A percentile compares a stretch with the other conserved stretches of the same genome.
These are phyloP conservation scores for Synanceia verrucosa DNA, from an alignment of 2,797 vertebrate species.

Conservation along the genomic window DNA sequence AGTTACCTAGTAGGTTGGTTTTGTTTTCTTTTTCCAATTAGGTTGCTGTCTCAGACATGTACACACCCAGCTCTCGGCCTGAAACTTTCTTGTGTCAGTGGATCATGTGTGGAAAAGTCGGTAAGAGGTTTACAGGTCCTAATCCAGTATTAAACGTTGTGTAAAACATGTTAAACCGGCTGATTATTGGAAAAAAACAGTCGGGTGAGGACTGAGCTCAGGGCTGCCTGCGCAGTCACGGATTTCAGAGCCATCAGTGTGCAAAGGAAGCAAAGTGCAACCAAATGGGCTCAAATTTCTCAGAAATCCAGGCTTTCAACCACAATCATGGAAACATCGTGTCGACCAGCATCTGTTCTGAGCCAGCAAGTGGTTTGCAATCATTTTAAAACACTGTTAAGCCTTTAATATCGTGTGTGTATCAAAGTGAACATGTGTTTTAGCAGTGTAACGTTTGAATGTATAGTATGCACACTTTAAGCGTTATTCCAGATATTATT, in stretches of 20 bases:
- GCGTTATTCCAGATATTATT: background rate
- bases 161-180: constrained; percentile 23
- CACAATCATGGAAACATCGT: constrained; percentile 57
- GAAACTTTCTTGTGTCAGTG: constrained; percentile 24
- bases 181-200: constrained; percentile 28
- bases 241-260: constrained; percentile 32
- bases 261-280: constrained; percentile 37
- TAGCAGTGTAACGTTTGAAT: background rate
- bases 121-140: constrained; percentile 59
- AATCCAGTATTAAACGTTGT: constrained; percentile 51
- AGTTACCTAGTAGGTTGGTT: constrained; percentile 28
- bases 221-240: constrained; percentile 4
- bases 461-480: background rate
- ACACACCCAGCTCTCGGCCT: background rate
- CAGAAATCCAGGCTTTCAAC: constrained; percentile 47
- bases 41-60: background rate
- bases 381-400: constrained; percentile 42
- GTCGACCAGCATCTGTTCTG: constrained; percentile 9
- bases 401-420: constrained; percentile 29
- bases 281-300: constrained; percentile 47
- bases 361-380: constrained; percentile 43
- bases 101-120: constrained; percentile 6
- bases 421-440: background rate
- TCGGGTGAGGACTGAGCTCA: constrained; percentile 5
- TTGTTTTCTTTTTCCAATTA: constrained; percentile 19